Conservation (phyloP, 92 coral and sea anemone species). For the Nematostella vectensis region DNA sequence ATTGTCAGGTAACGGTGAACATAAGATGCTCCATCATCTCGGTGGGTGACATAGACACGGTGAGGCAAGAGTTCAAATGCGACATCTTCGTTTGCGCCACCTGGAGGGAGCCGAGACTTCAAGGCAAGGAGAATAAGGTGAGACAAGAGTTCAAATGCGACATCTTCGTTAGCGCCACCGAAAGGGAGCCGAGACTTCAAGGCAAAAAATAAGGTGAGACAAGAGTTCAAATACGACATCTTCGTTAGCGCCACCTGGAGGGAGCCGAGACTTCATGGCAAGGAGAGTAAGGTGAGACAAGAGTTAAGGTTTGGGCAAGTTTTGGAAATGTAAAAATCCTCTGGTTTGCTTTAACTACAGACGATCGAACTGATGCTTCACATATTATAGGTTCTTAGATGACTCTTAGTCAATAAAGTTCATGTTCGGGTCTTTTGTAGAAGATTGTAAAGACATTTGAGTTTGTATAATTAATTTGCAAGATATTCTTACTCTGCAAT, state of each 20-base stretch:
- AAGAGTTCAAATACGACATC: conserved; percentile 48
- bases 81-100: conserved; percentile 52
- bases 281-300: conserved; percentile 5
- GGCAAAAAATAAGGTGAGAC: conserved; percentile 58
- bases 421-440: too few species aligned
- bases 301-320: too few species aligned
- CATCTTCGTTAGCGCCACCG: conserved; percentile 45
- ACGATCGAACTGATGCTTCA: too few species aligned
- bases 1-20: conserved; percentile 30
- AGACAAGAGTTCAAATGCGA: conserved; percentile 26
- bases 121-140: conserved; percentile 25
- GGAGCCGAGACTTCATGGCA: conserved; percentile 53
- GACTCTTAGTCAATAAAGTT: too few species aligned
- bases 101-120: conserved; percentile 57
- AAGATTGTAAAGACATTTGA: too few species aligned
- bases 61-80: conserved; percentile 49
- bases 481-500: too few species aligned
- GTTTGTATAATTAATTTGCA: too few species aligned
- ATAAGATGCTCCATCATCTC: conserved; percentile 44
- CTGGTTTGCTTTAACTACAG: too few species aligned
- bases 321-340: too few species aligned
- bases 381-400: too few species aligned
- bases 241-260: conserved; percentile 54
- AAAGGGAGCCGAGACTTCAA: conserved; percentile 53
- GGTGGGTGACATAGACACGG: conserved; percentile 70